Conservation (phyloP, 2,888 invertebrate species). For the Noctuana brunneofusca region DNA sequence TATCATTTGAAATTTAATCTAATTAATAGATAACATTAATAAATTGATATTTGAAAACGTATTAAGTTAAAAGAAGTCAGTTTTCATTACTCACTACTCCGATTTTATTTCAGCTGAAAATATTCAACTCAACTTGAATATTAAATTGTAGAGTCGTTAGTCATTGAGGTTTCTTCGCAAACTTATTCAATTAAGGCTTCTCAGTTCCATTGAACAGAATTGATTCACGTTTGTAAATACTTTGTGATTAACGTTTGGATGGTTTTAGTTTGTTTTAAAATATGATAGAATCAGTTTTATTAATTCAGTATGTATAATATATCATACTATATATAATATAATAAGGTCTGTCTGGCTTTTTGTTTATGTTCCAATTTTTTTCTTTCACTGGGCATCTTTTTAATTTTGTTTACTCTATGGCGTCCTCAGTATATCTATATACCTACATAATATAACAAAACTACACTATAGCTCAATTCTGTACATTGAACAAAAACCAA, state of each 20-base stretch:
- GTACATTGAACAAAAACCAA: too few relatives aligned
- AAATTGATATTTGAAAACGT: not conserved
- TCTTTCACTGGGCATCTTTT: too few relatives aligned
- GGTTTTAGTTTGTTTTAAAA: not conserved
- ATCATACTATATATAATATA: too few relatives aligned
- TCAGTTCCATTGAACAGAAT: conserved; percentile 18
- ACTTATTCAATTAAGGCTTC: conserved; percentile 27
- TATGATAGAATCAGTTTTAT: not conserved
- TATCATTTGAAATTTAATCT: too few relatives aligned
- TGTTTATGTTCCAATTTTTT: too few relatives aligned
- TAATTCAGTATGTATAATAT: too few relatives aligned
- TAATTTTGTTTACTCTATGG: too few relatives aligned
- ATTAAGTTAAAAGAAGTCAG: not conserved
- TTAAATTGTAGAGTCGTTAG: conserved; percentile 18
- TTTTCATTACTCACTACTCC: not conserved
- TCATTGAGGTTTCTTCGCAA: conserved; percentile 20
- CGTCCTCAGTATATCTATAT: too few relatives aligned
- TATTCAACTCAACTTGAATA: conserved; percentile 1
- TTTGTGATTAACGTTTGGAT: conserved; percentile 6
- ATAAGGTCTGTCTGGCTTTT: too few relatives aligned
- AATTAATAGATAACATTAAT: not conserved
- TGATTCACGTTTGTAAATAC: conserved; percentile 1
- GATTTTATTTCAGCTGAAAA: not conserved
- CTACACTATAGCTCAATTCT: too few relatives aligned
- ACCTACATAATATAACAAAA: too few relatives aligned